Evolutionary conservation across 1,140 invertebrate genomes (phyloP).

Genomic region (Eulimnadia texana): DNA sequence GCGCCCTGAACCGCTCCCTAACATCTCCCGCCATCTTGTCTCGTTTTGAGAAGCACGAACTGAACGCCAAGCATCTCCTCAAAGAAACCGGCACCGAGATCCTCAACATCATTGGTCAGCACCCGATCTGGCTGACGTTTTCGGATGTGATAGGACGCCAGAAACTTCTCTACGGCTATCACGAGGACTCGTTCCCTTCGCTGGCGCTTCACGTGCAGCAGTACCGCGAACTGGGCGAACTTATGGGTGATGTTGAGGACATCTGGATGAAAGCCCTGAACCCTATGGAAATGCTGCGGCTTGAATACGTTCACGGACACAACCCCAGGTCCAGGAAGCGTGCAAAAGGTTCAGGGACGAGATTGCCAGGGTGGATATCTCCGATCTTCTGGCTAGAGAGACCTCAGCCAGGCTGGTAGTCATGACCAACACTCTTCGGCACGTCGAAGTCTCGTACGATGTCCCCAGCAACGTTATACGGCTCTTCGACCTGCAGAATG

Average conservation of each 20-base stretch:
- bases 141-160: not conserved
- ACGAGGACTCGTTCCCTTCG: slow-evolving; percentile 7
- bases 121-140: not conserved
- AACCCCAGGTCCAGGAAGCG: not conserved
- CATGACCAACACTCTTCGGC: slow-evolving; percentile 5
- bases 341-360: not conserved
- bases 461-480: not conserved
- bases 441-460: not conserved
- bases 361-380: not conserved
- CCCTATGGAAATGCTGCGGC: not conserved
- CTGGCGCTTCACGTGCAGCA: slow-evolving; percentile 2
- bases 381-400: not conserved
- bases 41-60: slow-evolving; percentile 5
- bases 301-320: not conserved
- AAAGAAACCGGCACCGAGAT: not conserved
- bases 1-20: not conserved
- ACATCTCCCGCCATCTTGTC: slow-evolving; percentile 6
- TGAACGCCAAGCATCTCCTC: not conserved
- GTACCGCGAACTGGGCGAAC: not conserved
- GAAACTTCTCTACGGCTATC: slow-evolving; percentile 3
- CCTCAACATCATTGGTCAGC: not conserved
- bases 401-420: not conserved
- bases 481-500: not conserved
- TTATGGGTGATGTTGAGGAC: not conserved
- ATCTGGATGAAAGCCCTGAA: slow-evolving; percentile 1